Conservation (phyloP, 2,888 invertebrate genomes). For the Criorhina ranunculi region DNA sequence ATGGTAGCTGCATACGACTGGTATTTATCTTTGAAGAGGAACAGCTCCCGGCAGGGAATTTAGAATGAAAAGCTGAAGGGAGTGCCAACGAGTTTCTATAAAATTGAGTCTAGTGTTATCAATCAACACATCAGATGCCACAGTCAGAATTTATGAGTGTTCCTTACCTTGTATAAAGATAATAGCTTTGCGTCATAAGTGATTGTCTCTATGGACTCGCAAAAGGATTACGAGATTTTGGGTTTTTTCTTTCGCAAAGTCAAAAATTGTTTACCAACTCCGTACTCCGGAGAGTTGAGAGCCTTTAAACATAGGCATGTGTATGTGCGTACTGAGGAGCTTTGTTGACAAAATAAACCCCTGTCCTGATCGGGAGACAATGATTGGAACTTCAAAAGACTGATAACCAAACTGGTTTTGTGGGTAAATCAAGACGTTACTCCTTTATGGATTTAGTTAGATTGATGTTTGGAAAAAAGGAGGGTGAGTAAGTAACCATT, state of each 20-base stretch:
- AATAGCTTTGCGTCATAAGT: conserved; percentile 12
- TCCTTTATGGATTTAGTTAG: too few relatives aligned
- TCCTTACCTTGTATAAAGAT: conserved; percentile 1
- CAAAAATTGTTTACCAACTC: background rate
- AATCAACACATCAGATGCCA: conserved; percentile 58
- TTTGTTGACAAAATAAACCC: too few relatives aligned
- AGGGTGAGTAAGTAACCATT: too few relatives aligned
- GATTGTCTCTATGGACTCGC: conserved; percentile 5
- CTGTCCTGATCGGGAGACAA: too few relatives aligned
- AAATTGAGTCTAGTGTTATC: conserved; percentile 58
- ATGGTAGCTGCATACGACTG: conserved; percentile 29
- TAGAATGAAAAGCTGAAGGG: background rate
- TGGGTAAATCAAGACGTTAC: too few relatives aligned
- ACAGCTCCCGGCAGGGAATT: background rate
- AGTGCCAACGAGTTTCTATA: conserved; percentile 32
- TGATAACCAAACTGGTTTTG: too few relatives aligned
- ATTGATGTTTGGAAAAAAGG: too few relatives aligned
- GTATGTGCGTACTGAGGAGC: too few relatives aligned
- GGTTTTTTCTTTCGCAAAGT: conserved; percentile 5
- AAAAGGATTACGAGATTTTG: conserved; percentile 1
- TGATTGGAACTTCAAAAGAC: too few relatives aligned
- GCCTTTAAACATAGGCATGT: too few relatives aligned
- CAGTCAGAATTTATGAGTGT: conserved; percentile 37
- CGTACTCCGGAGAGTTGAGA: too few relatives aligned
- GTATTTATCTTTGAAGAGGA: conserved; percentile 18